Percentiles rank a stretch among this genome's conserved stretches.
These are phyloP conservation scores for Calidris pugnax DNA, from an alignment of 2,113 vertebrate genomes.

Conservation along the genomic window DNA sequence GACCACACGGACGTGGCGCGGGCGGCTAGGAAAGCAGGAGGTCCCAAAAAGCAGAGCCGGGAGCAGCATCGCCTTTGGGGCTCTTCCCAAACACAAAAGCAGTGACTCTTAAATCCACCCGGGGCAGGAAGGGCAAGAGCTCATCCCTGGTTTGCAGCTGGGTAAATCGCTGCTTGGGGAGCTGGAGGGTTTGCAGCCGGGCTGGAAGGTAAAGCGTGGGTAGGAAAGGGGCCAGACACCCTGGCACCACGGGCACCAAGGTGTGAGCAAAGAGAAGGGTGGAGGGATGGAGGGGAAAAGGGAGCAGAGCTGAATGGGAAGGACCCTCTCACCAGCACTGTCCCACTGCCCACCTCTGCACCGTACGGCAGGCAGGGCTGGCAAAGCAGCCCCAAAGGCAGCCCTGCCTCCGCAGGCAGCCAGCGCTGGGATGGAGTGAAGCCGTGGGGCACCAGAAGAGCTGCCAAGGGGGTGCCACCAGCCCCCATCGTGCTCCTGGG, in stretches of 20 bases:
- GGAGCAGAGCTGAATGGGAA: not conserved
- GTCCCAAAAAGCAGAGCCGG: not conserved
- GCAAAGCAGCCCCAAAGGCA: not conserved
- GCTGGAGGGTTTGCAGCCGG: not conserved
- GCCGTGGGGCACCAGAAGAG: not conserved
- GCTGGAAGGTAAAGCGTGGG: not conserved
- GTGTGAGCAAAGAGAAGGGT: not conserved
- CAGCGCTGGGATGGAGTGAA: not conserved
- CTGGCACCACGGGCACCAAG: not conserved
- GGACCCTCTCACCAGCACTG: rapidly evolving
- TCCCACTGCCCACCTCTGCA: not conserved
- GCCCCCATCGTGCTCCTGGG: not conserved
- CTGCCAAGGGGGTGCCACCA: not conserved
- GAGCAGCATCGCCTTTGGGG: not conserved
- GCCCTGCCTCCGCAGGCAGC: not conserved
- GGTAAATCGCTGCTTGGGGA: not conserved
- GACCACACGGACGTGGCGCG: rapidly evolving
- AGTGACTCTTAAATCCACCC: not conserved
- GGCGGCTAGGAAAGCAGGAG: not conserved
- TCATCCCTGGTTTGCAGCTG: not conserved
- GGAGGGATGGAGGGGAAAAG: not conserved
- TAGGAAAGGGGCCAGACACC: not conserved
- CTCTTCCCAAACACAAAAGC: not conserved
- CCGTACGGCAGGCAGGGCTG: rapidly evolving
- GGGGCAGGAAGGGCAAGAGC: not conserved